Percentiles rank a stretch among this genome's conserved stretches.
Evolutionary conservation across 2,797 vertebrate species (phyloP).

Genomic region (Melanotaenia parkinsoni): DNA sequence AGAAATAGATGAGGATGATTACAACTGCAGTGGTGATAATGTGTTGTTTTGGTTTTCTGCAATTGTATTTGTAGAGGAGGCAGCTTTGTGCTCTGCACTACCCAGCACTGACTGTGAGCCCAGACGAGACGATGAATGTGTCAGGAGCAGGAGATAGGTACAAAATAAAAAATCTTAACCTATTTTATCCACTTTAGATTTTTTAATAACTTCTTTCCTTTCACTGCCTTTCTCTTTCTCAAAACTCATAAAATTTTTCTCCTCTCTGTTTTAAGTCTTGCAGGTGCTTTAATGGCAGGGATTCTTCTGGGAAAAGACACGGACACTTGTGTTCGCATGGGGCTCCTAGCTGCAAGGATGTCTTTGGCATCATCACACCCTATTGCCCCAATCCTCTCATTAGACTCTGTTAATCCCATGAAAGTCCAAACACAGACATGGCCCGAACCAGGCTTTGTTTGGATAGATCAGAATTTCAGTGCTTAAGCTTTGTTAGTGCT

Average conservation of each 20-base stretch:
- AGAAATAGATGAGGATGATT: neutral
- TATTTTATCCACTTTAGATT: constrained; percentile 1
- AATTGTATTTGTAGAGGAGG: constrained; percentile 71
- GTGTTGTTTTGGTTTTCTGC: constrained; percentile 11
- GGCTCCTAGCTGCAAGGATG: constrained; percentile 85
- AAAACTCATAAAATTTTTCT: constrained; percentile 11
- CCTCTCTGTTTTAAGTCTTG: constrained; percentile 79
- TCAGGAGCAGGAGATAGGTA: constrained; percentile 94
- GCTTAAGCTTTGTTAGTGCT: neutral
- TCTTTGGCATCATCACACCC: constrained; percentile 85
- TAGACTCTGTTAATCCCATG: constrained; percentile 73
- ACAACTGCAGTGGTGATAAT: constrained; percentile 3
- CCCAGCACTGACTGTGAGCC: constrained; percentile 78
- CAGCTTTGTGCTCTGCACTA: constrained; percentile 87
- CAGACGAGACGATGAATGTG: constrained; percentile 86
- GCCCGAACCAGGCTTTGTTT: constrained; percentile 71
- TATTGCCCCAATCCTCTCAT: constrained; percentile 78
- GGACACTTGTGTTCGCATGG: constrained; percentile 87
- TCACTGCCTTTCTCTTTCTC: neutral
- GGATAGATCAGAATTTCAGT: constrained; percentile 64
- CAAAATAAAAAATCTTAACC: neutral
- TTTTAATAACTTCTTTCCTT: constrained; percentile 19
- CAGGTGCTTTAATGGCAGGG: constrained; percentile 87
- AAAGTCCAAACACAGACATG: constrained; percentile 70
- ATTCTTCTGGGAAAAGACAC: constrained; percentile 81